Evolutionary conservation across 2,113 vertebrate genomes (phyloP).

Genomic region (Salvator merianae): DNA sequence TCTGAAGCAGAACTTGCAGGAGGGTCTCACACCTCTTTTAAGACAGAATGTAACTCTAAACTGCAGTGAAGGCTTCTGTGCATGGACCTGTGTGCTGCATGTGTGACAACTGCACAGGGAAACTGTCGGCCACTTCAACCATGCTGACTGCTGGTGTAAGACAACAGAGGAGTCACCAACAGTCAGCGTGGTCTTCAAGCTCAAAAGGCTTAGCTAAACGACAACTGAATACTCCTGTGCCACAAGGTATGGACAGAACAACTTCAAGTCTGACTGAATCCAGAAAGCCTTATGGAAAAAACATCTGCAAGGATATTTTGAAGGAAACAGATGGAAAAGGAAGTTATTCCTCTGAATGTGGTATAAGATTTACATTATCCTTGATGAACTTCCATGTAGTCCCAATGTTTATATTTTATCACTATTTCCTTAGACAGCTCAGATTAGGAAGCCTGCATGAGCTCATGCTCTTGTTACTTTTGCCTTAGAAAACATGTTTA

Average conservation of each 20-base stretch:
- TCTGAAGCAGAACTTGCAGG: background rate
- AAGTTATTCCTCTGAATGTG: conserved; percentile 76
- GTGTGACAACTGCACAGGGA: background rate
- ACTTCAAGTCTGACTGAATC: conserved; percentile 58
- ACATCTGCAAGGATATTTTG: conserved; percentile 78
- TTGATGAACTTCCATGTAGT: conserved; percentile 77
- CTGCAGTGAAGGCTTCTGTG: background rate
- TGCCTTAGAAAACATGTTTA: conserved; percentile 69
- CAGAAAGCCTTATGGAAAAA: conserved; percentile 76
- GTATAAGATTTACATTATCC: conserved; percentile 82
- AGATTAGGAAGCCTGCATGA: conserved; percentile 77
- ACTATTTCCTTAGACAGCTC: conserved; percentile 73
- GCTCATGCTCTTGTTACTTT: conserved; percentile 67
- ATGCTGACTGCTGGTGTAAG: no score
- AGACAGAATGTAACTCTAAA: background rate
- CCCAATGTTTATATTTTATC: conserved; percentile 79
- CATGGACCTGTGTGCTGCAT: background rate
- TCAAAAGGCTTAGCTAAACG: background rate
- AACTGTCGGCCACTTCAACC: no score
- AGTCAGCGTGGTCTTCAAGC: background rate
- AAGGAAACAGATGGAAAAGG: conserved; percentile 81
- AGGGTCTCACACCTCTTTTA: conserved; percentile 35
- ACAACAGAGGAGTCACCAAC: no score
- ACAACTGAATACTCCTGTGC: conserved; percentile 32
- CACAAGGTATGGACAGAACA: conserved; percentile 36